Evolutionary conservation across 2,888 invertebrate species (phyloP).

Genomic region (Perizoma affinitatum): DNA sequence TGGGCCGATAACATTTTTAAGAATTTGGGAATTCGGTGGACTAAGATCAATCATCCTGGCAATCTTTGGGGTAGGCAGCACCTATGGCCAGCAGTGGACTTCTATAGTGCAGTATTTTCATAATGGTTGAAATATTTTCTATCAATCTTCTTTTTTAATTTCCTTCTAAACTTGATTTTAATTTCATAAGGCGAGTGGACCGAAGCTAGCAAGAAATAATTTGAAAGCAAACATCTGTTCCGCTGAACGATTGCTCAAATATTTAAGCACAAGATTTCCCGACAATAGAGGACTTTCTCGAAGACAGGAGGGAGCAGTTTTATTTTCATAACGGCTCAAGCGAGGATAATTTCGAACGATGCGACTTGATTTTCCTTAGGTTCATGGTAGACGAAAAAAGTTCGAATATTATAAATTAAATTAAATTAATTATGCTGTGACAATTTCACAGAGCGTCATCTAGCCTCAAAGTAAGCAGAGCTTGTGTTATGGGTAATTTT

Average conservation of each 20-base stretch:
- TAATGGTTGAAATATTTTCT: too few species aligned
- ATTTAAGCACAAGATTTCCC: conserved; percentile 60
- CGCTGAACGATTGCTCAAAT: conserved; percentile 58
- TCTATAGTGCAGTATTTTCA: too few species aligned
- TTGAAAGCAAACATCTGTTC: conserved; percentile 45
- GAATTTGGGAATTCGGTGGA: too few species aligned
- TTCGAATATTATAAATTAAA: too few species aligned
- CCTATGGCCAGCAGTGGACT: too few species aligned
- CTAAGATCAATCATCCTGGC: too few species aligned
- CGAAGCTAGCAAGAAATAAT: conserved; percentile 33
- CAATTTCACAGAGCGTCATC: too few species aligned
- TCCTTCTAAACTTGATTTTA: conserved; percentile 24
- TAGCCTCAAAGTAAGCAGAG: too few species aligned
- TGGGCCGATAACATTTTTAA: too few species aligned
- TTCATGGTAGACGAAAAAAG: neutral
- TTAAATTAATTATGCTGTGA: too few species aligned
- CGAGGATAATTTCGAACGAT: conserved; percentile 24
- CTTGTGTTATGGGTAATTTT: too few species aligned
- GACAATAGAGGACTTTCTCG: conserved; percentile 44
- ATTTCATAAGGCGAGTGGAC: conserved; percentile 20
- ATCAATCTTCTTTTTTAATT: conserved; percentile 11
- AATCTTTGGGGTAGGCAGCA: too few species aligned
- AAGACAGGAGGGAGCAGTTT: conserved; percentile 47
- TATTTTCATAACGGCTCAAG: conserved; percentile 54
- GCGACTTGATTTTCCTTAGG: conserved; percentile 10